A percentile compares a stretch with the other conserved stretches of the same genome.
These are phyloP conservation scores for Agapornis roseicollis DNA, from an alignment of 2,113 vertebrate genomes.

Conservation along the genomic window DNA sequence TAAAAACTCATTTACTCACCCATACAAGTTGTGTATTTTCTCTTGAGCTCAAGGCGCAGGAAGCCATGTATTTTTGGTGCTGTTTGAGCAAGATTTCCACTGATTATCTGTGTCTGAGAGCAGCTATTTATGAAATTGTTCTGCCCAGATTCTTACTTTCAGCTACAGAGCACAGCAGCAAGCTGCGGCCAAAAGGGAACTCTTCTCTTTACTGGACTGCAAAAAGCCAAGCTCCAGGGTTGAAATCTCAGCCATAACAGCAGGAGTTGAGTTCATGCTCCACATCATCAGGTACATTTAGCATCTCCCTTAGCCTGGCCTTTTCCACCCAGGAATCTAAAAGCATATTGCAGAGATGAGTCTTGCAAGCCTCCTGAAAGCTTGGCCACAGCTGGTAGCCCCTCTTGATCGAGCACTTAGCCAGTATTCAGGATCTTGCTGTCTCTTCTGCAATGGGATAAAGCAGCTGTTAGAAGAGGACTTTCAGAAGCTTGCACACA, in stretches of 20 bases:
- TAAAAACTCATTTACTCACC: neutral
- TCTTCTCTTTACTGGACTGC: neutral
- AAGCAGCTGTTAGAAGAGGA: neutral
- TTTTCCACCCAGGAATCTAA: neutral
- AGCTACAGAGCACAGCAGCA: neutral
- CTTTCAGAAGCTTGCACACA: neutral
- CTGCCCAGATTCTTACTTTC: neutral
- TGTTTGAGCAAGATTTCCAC: neutral
- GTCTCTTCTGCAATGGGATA: neutral
- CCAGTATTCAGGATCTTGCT: neutral
- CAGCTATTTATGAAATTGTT: neutral
- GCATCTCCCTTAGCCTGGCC: neutral
- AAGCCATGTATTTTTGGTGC: neutral
- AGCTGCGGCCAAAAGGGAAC: neutral
- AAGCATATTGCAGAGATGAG: neutral
- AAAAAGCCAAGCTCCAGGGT: neutral
- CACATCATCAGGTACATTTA: neutral
- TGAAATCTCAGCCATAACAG: neutral
- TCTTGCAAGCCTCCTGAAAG: neutral
- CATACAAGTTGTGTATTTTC: neutral
- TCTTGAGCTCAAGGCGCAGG: neutral
- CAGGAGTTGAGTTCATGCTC: neutral
- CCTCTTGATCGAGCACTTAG: neutral
- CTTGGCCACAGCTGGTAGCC: neutral
- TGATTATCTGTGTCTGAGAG: neutral